Conservation (phyloP, 2,888 invertebrate species). For the Drosophila tanythrix region DNA sequence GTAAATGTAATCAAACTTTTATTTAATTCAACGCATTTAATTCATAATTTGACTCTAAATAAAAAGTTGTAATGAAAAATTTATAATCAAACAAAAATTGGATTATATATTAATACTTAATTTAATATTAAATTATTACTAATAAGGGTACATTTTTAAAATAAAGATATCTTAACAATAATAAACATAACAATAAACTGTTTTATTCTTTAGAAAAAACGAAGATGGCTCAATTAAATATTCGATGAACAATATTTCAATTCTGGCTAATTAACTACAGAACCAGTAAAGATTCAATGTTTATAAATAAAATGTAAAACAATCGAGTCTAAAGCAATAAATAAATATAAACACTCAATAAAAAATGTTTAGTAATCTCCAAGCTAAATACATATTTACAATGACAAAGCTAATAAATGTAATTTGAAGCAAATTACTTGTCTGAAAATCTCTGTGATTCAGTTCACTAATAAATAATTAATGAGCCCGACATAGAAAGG, state of each 20-base stretch:
- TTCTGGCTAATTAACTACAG: not conserved
- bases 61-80: not conserved
- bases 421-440: constrained; percentile 12
- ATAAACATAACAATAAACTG: not conserved
- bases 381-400: not conserved
- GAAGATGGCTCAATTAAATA: not conserved
- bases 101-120: not conserved
- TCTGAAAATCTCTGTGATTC: constrained; percentile 3
- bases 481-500: constrained; percentile 20
- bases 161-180: not conserved
- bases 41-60: constrained; percentile 9
- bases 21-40: constrained; percentile 41
- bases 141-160: not conserved
- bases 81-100: not conserved
- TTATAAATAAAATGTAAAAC: not conserved
- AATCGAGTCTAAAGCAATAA: not conserved
- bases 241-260: not conserved
- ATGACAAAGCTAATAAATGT: constrained; percentile 2
- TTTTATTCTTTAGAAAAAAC: not conserved
- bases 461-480: constrained; percentile 30
- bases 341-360: not conserved
- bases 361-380: not conserved
- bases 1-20: constrained; percentile 34
- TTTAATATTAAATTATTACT: not conserved
- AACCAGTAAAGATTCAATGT: not conserved